phyloP scores from a whole-genome alignment of 30 jellyfish, hydroid and myxozoan species.

The Mastigias papua region DNA sequence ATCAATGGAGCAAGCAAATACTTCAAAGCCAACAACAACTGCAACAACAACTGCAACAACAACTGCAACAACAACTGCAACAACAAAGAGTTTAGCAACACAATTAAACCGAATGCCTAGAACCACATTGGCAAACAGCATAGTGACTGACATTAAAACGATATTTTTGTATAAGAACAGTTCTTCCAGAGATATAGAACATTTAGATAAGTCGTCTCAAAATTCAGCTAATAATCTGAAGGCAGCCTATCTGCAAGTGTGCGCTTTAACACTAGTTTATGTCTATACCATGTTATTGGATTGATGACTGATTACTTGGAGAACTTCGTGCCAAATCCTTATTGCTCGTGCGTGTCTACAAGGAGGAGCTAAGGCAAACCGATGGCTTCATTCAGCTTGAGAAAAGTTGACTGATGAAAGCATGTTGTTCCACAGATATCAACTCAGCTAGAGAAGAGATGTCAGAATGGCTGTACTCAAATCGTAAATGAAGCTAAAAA shows the following conservation, averaged over 20 bases:
- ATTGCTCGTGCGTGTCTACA: no score
- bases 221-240: not conserved
- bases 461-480: no score
- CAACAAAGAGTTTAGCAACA: conserved; percentile 5
- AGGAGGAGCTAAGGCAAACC: no score
- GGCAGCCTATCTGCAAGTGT: not conserved
- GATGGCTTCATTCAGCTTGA: no score
- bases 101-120: not conserved
- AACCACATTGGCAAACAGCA: not conserved
- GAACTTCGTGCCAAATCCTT: no score
- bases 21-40: conserved; percentile 28
- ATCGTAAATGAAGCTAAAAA: no score
- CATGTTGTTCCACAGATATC: no score
- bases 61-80: conserved; percentile 19
- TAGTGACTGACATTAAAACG: not conserved
- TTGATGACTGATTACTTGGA: not conserved
- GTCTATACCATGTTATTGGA: not conserved
- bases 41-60: conserved; percentile 42
- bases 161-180: not conserved
- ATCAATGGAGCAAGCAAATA: not conserved
- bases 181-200: not conserved
- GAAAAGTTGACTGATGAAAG: no score
- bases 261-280: not conserved
- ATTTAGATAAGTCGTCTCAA: not conserved
- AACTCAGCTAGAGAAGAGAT: no score